phyloP scores from a whole-genome alignment of 2,113 vertebrate genomes.

The Gavia stellata region DNA sequence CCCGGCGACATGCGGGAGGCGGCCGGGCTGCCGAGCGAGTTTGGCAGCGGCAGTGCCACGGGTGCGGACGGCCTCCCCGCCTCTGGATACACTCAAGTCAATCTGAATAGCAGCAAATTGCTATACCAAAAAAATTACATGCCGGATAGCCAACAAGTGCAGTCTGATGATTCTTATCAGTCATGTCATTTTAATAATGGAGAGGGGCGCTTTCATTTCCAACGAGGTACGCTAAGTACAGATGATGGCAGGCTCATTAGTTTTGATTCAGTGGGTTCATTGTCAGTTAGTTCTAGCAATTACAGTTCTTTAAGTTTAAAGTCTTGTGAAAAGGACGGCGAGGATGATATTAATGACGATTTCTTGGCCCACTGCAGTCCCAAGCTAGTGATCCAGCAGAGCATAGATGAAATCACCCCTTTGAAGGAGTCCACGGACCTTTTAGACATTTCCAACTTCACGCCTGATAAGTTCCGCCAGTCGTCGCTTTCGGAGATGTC shows the following conservation, averaged over 20 bases:
- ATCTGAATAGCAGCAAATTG: conserved; percentile 85
- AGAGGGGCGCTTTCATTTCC: conserved; percentile 92
- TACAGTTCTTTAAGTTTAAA: conserved; percentile 96
- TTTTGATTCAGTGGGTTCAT: conserved; percentile 95
- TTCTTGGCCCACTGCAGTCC: conserved; percentile 98
- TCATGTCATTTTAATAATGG: conserved; percentile 87
- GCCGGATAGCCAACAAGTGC: conserved; percentile 83
- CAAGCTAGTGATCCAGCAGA: conserved; percentile 97
- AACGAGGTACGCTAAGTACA: conserved; percentile 87
- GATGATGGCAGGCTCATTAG: conserved; percentile 93
- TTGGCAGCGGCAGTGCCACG: conserved; percentile 62
- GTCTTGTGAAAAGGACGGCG: conserved; percentile 92
- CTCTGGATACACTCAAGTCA: conserved; percentile 83
- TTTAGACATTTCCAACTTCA: conserved; percentile 98
- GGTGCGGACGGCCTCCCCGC: conserved; percentile 74
- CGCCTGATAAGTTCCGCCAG: conserved; percentile 97
- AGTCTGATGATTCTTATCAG: conserved; percentile 90
- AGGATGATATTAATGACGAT: conserved; percentile 92
- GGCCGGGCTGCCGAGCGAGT: conserved; percentile 79
- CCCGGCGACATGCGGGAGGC: conserved; percentile 79
- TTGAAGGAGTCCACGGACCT: conserved; percentile 96
- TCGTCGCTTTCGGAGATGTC: conserved; percentile 95
- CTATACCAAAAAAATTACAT: conserved; percentile 91
- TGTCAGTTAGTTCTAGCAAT: conserved; percentile 94
- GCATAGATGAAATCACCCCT: conserved; percentile 92